phyloP scores from a whole-genome alignment of 2,797 vertebrate species.

The Sitta carolinensis region DNA sequence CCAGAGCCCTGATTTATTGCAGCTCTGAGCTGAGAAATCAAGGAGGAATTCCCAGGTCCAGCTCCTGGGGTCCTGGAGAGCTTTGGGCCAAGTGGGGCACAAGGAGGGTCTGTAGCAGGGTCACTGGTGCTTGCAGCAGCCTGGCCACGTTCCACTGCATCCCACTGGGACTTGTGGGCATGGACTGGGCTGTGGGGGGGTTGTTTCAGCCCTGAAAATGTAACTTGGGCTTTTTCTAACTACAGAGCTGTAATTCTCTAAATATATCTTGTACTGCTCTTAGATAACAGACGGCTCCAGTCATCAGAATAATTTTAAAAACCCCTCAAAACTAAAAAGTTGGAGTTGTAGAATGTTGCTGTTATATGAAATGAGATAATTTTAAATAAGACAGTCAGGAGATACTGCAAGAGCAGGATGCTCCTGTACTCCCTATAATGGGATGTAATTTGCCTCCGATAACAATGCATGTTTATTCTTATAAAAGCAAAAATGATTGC shows the following conservation, averaged over 20 bases:
- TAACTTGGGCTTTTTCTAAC: neutral
- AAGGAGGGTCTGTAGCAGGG: neutral
- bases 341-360: neutral
- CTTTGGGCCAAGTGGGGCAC: neutral
- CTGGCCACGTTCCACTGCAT: fast-evolving
- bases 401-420: neutral
- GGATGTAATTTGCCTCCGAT: neutral
- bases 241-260: neutral
- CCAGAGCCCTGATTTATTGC: neutral
- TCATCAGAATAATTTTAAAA: neutral
- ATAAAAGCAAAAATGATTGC: neutral
- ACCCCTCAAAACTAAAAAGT: neutral
- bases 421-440: neutral
- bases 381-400: neutral
- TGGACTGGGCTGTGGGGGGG: fast-evolving
- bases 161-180: neutral
- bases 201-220: neutral
- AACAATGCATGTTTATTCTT: slow-evolving; percentile 7
- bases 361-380: neutral
- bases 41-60: neutral
- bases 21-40: neutral
- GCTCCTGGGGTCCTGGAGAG: neutral
- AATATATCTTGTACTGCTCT: neutral
- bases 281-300: neutral
- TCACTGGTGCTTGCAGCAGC: neutral